Conservation (phyloP, 2,797 vertebrate species). For the Anomalospiza imberbis region DNA sequence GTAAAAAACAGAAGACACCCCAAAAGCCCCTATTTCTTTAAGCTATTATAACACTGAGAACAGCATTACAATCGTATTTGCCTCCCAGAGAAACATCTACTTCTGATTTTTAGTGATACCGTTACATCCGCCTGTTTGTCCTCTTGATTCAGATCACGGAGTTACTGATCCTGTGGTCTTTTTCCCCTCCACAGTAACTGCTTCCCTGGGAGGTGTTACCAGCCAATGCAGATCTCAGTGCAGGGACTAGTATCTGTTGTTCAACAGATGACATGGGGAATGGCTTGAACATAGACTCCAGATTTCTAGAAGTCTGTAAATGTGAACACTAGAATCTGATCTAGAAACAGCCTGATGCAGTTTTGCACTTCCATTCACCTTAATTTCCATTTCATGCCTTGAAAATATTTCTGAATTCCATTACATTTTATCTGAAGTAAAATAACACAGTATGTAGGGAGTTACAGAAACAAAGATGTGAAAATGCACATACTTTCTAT, state of each 20-base stretch:
- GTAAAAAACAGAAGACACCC: fast-evolving
- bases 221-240: not conserved
- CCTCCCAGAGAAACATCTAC: not conserved
- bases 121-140: not conserved
- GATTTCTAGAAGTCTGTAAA: not conserved
- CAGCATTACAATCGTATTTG: not conserved
- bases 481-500: constrained; percentile 88
- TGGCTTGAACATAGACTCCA: not conserved
- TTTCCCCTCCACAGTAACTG: not conserved
- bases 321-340: not conserved
- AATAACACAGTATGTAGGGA: not conserved
- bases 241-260: not conserved
- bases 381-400: not conserved
- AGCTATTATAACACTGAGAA: not conserved
- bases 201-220: not conserved
- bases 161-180: not conserved
- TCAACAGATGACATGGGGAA: not conserved
- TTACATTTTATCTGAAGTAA: not conserved
- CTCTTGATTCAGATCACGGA: not conserved
- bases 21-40: not conserved
- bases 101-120: not conserved
- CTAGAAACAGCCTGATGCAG: not conserved
- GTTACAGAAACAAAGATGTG: not conserved
- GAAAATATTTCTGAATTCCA: not conserved
- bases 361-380: not conserved